Evolutionary conservation across 2,113 vertebrate species (phyloP), one percentile per base, ranked within the genome.

Genomic region (Etheostoma spectabile): DNA sequence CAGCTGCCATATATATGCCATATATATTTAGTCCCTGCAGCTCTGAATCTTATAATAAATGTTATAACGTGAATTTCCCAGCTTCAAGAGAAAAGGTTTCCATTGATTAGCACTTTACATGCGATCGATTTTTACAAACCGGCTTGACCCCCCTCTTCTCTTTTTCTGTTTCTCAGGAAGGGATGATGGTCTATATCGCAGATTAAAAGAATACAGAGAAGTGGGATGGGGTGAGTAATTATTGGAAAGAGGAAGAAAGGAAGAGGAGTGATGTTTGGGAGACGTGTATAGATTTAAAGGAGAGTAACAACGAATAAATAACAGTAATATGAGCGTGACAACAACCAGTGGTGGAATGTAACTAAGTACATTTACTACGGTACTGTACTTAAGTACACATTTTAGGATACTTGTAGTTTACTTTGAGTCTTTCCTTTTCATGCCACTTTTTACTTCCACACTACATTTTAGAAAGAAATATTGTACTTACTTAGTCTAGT

Each of bases 41-140:
- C 83, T 72, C 53, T 53, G 16, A 82, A 74, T 79, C 83, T 86
- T 94, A 93, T 88, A 94, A 94, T 88, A 91, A 95, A 95, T 92
- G 91, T 88, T 95, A 91, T 92, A 93, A 94, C 94, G 67, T 69
- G 79, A 82, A 94, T 95, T 95, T 95, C 91, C 93, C 95, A 95
- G 95, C 93, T 93, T 91, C 93, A 91, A 95, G 93, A 95, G 95
- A 96, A 96, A 96, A 83, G 95, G 95, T 95, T 97, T 95, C 92
- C 96, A 96, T 97, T 97, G 96, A 96, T 97, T 96, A 96, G 96
- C 91, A 88, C 93, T 95, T 95, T 95, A 96, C 93, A 92, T 86
- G 92, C 94, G 94, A 97, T 97, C 96, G 95, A 97, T 97, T 96
- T 96, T 93, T 94, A 96, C 96, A 96, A 96, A 96, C 95, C 87